Percentiles rank a stretch among this genome's conserved stretches.
Conservation (phyloP, 2,888 invertebrate species). For the Herminia tarsipennalis region DNA sequence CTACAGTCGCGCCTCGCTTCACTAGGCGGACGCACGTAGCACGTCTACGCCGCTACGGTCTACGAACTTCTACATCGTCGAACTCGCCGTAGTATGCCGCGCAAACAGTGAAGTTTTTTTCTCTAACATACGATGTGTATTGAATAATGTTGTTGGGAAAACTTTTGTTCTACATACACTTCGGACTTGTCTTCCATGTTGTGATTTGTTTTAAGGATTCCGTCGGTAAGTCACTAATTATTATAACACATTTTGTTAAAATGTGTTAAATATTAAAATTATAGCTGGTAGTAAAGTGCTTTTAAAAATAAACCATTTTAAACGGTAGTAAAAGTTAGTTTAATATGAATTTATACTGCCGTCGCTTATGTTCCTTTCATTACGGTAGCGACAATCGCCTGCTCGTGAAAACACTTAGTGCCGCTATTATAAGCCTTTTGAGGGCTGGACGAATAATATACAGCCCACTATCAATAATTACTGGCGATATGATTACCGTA, state of each 20-base stretch:
- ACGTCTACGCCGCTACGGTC: constrained; percentile 63
- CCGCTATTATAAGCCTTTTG: constrained; percentile 23
- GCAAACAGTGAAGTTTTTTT: constrained; percentile 61
- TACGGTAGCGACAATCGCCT: constrained; percentile 10
- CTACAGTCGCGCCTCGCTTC: constrained; percentile 66
- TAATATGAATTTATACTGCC: constrained; percentile 4
- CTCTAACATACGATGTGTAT: constrained; percentile 71
- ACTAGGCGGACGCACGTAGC: constrained; percentile 65
- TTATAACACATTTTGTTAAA: constrained; percentile 13
- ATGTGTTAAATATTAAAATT: not conserved
- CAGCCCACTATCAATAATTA: constrained; percentile 11
- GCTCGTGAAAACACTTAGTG: constrained; percentile 25
- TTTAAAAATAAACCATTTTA: constrained; percentile 25
- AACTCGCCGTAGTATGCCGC: constrained; percentile 55
- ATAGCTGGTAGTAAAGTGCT: not conserved
- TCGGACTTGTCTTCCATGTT: constrained; percentile 84
- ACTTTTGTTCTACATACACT: constrained; percentile 81
- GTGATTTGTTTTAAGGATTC: constrained; percentile 83
- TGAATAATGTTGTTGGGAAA: constrained; percentile 82
- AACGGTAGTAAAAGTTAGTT: constrained; percentile 2
- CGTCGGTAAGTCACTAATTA: constrained; percentile 66
- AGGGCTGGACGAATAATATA: constrained; percentile 11
- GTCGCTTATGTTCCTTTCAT: constrained; percentile 17
- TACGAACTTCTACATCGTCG: constrained; percentile 57
- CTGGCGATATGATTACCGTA: constrained; percentile 6